These are phyloP conservation scores for Amblyornis subalaris DNA, from an alignment of 2,113 vertebrate genomes.

Conservation along the genomic window DNA sequence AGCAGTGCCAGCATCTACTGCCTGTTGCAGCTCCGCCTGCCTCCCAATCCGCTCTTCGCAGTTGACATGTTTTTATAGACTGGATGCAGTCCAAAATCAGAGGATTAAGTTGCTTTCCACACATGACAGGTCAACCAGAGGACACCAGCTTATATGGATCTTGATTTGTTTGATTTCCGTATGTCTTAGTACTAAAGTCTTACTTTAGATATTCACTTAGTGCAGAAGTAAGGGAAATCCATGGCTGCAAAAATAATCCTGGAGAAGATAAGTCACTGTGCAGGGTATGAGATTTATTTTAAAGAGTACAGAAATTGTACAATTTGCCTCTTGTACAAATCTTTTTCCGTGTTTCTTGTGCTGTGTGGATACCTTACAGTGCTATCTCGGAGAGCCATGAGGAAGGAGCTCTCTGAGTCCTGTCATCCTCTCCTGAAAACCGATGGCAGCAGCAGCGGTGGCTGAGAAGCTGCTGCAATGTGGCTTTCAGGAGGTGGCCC, in stretches of 20 bases:
- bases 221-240: slow-evolving; percentile 5
- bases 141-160: slow-evolving; percentile 2
- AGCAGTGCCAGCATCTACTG: not conserved
- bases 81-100: not conserved
- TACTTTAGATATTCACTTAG: slow-evolving; percentile 7
- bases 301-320: not conserved
- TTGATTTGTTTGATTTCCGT: slow-evolving; percentile 41
- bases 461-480: not conserved
- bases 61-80: not conserved
- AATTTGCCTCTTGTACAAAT: not conserved
- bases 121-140: slow-evolving; percentile 23
- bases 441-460: fast-evolving
- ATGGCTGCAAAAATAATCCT: not conserved
- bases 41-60: not conserved
- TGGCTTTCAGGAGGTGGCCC: not conserved
- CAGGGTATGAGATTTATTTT: not conserved
- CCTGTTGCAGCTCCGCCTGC: not conserved
- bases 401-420: fast-evolving
- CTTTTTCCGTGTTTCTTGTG: not conserved
- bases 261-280: not conserved
- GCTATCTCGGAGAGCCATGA: not conserved
- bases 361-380: not conserved
- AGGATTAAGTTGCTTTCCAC: slow-evolving; percentile 36
- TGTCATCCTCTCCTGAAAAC: fast-evolving
- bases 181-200: slow-evolving; percentile 15